Conservation (phyloP, 2,797 vertebrate genomes). For the Rhinoraja longicauda region DNA sequence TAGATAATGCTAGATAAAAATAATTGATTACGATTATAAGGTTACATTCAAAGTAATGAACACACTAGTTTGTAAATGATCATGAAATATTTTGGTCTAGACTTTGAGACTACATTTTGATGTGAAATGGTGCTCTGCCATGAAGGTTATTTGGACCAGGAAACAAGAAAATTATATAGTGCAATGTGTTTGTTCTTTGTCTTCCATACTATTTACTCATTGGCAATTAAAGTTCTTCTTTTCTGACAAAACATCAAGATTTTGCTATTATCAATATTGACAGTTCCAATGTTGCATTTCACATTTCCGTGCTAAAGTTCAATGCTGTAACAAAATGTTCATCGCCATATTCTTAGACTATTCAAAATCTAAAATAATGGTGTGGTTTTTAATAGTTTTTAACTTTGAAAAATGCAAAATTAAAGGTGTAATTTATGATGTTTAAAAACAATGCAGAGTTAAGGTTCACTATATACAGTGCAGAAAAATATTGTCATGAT, state of each 20-base stretch:
- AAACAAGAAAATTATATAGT: conserved; percentile 35
- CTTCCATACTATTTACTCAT: neutral
- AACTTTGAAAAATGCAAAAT: neutral
- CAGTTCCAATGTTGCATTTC: neutral
- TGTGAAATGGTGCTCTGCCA: conserved; percentile 22
- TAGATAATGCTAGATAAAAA: conserved; percentile 33
- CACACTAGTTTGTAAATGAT: conserved; percentile 23
- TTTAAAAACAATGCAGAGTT: neutral
- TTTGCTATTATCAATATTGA: conserved; percentile 17
- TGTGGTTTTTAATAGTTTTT: neutral
- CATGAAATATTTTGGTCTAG: conserved; percentile 30
- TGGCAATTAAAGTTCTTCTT: neutral
- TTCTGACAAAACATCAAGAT: neutral
- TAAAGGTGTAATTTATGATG: neutral
- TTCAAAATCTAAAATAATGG: neutral
- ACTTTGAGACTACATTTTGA: conserved; percentile 38
- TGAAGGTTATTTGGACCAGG: neutral
- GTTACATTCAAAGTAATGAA: conserved; percentile 31
- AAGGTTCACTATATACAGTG: neutral
- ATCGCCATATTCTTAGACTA: neutral
- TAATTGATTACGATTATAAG: conserved; percentile 36
- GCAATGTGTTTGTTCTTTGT: neutral
- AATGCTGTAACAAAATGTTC: neutral
- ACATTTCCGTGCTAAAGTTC: neutral
- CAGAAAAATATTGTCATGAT: neutral